These are phyloP conservation scores for Thalpophila matura DNA, from an alignment of 2,888 invertebrate species.

Conservation along the genomic window DNA sequence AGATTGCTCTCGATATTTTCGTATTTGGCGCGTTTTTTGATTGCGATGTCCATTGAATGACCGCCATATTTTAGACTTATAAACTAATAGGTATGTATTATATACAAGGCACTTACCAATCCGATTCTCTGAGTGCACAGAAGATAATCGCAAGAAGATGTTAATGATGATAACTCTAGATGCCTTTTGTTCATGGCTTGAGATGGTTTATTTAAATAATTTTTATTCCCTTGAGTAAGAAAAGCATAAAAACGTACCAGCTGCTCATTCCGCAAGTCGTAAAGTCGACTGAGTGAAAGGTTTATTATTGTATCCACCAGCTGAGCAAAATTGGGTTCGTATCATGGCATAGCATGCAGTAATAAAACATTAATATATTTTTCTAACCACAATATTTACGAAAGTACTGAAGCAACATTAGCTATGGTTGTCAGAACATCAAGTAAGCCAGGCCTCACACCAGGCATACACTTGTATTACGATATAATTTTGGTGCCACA, in stretches of 20 bases:
- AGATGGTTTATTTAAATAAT: constrained; percentile 23
- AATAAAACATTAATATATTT: constrained; percentile 14
- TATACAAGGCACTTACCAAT: not conserved
- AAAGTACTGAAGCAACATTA: not conserved
- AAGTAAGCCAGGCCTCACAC: no score
- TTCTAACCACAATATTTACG: not conserved
- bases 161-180: constrained; percentile 3
- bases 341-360: not conserved
- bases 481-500: no score
- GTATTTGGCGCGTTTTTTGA: constrained; percentile 25
- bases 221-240: constrained; percentile 22
- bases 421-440: no score
- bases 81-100: no score
- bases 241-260: constrained; percentile 29
- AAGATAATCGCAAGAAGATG: not conserved
- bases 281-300: constrained; percentile 33
- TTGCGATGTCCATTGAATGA: constrained; percentile 26
- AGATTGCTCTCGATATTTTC: constrained; percentile 33
- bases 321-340: constrained; percentile 16
- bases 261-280: constrained; percentile 39
- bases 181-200: not conserved
- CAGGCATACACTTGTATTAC: no score
- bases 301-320: constrained; percentile 36
- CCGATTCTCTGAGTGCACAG: not conserved
- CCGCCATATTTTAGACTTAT: constrained; percentile 6